Conservation (phyloP, 2,797 vertebrate species). For the Lacerta viridis region DNA sequence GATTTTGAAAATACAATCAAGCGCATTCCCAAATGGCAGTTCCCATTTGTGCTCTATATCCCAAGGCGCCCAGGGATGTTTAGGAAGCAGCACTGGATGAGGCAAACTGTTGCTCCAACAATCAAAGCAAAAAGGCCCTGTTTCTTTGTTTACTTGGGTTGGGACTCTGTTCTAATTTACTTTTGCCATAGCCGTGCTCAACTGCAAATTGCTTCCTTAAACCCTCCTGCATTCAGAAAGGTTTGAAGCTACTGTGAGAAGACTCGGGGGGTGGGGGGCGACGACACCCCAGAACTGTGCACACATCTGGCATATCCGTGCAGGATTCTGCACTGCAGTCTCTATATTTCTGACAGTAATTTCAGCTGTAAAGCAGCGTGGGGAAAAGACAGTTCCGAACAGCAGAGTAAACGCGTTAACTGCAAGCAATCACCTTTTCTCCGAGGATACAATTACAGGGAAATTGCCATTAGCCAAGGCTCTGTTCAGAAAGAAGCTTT, state of each 20-base stretch:
- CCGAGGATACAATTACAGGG: neutral
- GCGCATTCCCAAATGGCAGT: neutral
- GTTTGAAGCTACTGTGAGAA: neutral
- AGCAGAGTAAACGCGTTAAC: constrained; percentile 25
- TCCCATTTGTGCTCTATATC: neutral
- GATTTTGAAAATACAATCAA: neutral
- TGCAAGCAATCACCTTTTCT: constrained; percentile 11
- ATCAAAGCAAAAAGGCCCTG: neutral
- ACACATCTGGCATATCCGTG: neutral
- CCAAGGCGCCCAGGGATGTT: neutral
- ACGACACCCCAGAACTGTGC: neutral
- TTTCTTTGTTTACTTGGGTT: neutral
- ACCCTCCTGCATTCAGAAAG: neutral
- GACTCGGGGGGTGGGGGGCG: neutral
- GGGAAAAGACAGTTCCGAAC: neutral
- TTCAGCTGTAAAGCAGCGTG: constrained; percentile 27
- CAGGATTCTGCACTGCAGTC: neutral
- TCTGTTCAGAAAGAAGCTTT: neutral
- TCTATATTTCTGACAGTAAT: constrained; percentile 25
- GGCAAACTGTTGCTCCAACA: neutral
- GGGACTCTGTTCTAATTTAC: constrained; percentile 19
- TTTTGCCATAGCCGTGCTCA: neutral
- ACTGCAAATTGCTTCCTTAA: neutral
- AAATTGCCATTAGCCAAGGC: constrained; percentile 5
- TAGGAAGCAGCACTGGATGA: neutral